phyloP scores from a whole-genome alignment of 2,797 vertebrate species.

The Pipistrellus pygmaeus region DNA sequence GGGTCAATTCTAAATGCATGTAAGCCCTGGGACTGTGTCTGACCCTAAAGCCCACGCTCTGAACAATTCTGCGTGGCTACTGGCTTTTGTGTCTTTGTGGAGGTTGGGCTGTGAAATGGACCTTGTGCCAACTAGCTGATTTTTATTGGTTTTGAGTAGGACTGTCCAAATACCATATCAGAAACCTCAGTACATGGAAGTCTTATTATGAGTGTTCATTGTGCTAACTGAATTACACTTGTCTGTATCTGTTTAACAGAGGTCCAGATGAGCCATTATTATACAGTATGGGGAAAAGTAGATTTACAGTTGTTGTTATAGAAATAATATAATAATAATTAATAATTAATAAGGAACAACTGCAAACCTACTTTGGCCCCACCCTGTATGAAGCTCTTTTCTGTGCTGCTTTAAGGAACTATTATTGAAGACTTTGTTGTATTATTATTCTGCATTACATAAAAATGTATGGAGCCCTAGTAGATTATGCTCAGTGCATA shows the following conservation, averaged over 20 bases:
- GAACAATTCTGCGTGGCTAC: background rate
- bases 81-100: background rate
- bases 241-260: background rate
- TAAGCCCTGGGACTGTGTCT: background rate
- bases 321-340: background rate
- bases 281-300: background rate
- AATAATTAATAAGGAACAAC: background rate
- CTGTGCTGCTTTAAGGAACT: background rate
- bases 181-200: background rate
- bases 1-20: background rate
- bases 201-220: conserved; percentile 5
- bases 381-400: background rate
- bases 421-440: background rate
- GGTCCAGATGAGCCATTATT: background rate
- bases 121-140: background rate
- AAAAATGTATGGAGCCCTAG: background rate
- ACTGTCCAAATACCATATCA: background rate
- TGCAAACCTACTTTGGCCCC: background rate
- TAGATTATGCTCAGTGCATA: no score
- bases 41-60: background rate
- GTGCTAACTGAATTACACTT: background rate
- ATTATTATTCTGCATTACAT: background rate
- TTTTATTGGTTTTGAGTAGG: background rate
- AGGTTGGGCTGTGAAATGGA: background rate
- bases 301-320: background rate